Conservation (phyloP, 2,797 vertebrate species). For the Sebastes oblongus region DNA sequence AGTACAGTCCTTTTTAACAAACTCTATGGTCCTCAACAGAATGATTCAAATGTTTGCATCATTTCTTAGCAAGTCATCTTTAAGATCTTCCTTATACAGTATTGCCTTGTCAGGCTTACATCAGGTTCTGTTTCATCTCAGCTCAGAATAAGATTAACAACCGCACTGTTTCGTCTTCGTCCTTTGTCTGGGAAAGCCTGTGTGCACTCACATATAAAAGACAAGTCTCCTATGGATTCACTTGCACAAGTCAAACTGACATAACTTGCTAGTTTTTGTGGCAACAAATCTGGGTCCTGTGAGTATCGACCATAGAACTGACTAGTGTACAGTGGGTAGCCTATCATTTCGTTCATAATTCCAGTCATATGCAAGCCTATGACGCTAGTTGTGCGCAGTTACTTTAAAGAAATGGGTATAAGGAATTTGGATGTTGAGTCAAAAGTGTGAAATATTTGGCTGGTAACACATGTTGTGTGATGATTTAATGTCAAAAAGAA, state of each 20-base stretch:
- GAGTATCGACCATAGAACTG: conserved; percentile 11
- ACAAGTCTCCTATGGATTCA: conserved; percentile 26
- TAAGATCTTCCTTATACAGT: conserved; percentile 29
- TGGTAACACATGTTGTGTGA: conserved; percentile 20
- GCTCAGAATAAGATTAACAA: conserved; percentile 18
- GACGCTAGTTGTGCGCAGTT: conserved; percentile 32
- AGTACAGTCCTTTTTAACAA: background rate
- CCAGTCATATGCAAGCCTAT: conserved; percentile 33
- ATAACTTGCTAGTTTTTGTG: conserved; percentile 3
- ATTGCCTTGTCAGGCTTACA: conserved; percentile 19
- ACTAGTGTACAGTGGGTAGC: conserved; percentile 13
- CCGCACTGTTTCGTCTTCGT: conserved; percentile 18
- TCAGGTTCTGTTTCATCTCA: conserved; percentile 23
- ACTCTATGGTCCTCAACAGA: background rate
- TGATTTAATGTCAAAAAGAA: conserved; percentile 26
- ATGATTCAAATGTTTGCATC: conserved; percentile 23
- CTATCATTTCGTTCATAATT: conserved; percentile 3
- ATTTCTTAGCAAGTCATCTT: conserved; percentile 12
- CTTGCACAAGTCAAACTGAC: conserved; percentile 25
- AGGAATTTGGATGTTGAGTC: conserved; percentile 26
- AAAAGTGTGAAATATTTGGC: conserved; percentile 19
- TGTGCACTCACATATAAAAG: conserved; percentile 8
- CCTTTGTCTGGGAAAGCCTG: conserved; percentile 12
- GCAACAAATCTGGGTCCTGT: conserved; percentile 3
- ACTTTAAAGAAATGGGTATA: conserved; percentile 24